Evolutionary conservation across 2,797 vertebrate species (phyloP), one percentile per base, ranked within the genome.

Genomic region (Aulostomus chinensis): DNA sequence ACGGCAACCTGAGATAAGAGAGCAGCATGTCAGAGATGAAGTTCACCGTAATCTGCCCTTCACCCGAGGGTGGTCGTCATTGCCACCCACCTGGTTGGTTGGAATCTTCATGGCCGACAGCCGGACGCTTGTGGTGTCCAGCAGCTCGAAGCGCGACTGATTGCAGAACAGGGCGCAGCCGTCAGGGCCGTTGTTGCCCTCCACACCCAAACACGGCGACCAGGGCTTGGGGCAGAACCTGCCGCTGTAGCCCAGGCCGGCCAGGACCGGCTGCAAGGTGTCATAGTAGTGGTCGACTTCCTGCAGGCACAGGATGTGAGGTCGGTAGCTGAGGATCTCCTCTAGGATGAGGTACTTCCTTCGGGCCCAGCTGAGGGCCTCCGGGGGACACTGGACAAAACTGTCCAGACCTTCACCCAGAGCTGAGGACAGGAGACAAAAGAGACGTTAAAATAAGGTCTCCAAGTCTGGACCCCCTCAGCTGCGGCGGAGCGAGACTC

Each of bases 281-380:
- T 99, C 97, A 0, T 94, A 93, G 74, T 95, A 99, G 85, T 98
- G 97, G 84, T 99, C 96, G 0, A 99, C 97, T 42, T 99, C 97
- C 77, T 98, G 96, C 33, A 99, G 89, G 70, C 96, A 99, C 73
- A 98, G 43, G 60, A 98, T 90, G 24, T 98, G 94, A 0, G 97
- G 96, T 28, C 87, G 90, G 85, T 98, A 94, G 0, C 91, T 93
- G 0, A 98, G 90, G 77, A 99, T 95, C 65, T 99, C 97, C 71
- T 97, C 97, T 31, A 99, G 68, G 80, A 98, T 96, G 55, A 99
- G 93, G 74, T 94, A 96, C 65, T 97, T 98, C 66, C 97, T 92
- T 51, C 93, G 93, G 17, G 96, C 93, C 97, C 97, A 99, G 35
- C 92, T 93, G 54, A 98, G 87, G 2, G 96, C 96, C 80, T 98